Percentiles rank a stretch among this genome's conserved stretches.
Evolutionary conservation across 1,140 invertebrate genomes (phyloP).

Genomic region (Scaptomyza pallida): DNA sequence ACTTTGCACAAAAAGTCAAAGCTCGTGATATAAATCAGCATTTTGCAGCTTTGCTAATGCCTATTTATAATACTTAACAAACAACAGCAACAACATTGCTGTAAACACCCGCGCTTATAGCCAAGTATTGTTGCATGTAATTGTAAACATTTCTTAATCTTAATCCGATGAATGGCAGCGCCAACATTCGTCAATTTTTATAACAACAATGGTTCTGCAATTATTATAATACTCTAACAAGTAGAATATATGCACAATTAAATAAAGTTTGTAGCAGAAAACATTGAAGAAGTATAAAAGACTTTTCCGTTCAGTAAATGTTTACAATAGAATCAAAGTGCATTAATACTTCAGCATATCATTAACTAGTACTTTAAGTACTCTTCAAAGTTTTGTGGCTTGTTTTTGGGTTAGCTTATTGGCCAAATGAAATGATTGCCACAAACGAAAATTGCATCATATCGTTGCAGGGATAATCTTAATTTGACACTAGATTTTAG

Average conservation of each 20-base stretch:
- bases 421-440: conserved; percentile 59
- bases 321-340: too few relatives aligned
- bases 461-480: conserved; percentile 25
- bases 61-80: conserved; percentile 44
- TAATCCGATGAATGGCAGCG: conserved; percentile 31
- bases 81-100: not conserved
- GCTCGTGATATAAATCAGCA: conserved; percentile 73
- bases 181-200: conserved; percentile 48
- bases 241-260: not conserved
- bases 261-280: too few relatives aligned
- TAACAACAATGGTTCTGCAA: conserved; percentile 17
- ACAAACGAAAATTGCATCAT: conserved; percentile 59
- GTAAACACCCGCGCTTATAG: conserved; percentile 32
- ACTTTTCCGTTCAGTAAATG: not conserved
- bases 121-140: conserved; percentile 22
- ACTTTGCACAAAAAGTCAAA: conserved; percentile 21
- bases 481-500: conserved; percentile 24
- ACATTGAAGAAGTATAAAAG: too few relatives aligned
- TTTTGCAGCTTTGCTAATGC: conserved; percentile 51
- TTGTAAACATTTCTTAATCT: conserved; percentile 59
- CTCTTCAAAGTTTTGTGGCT: conserved; percentile 24
- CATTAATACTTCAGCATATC: conserved; percentile 12
- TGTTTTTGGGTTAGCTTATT: conserved; percentile 26
- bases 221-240: conserved; percentile 24
- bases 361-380: conserved; percentile 5